Percentiles rank a stretch among this genome's conserved stretches.
Conservation (phyloP, 2,888 invertebrate genomes). For the Hartigia nigra region DNA sequence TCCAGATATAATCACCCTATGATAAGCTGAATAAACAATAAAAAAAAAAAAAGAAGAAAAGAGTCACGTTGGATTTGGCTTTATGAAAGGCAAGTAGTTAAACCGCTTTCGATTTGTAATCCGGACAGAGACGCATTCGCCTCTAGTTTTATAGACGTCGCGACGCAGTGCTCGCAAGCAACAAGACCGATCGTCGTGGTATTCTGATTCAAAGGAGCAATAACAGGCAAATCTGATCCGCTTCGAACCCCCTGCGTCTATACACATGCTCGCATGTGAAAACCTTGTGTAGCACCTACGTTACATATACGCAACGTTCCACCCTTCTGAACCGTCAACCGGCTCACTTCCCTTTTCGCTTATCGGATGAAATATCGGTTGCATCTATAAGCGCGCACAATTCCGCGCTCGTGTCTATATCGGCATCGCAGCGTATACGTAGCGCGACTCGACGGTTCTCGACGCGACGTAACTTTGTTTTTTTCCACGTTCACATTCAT, state of each 20-base stretch:
- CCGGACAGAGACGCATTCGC: conserved; percentile 51
- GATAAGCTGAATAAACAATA: background rate
- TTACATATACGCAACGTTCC: background rate
- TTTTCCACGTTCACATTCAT: background rate
- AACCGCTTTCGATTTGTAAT: conserved; percentile 57
- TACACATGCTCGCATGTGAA: background rate
- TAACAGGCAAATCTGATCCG: conserved; percentile 46
- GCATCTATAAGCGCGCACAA: background rate
- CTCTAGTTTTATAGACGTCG: conserved; percentile 43
- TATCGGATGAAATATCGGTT: conserved; percentile 43
- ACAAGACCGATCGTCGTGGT: conserved; percentile 28
- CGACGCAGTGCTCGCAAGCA: background rate
- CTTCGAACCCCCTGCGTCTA: conserved; percentile 28
- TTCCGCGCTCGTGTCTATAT: background rate
- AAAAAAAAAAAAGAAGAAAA: background rate
- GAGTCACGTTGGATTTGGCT: background rate
- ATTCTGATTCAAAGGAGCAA: conserved; percentile 47
- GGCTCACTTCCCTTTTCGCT: conserved; percentile 38
- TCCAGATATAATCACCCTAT: background rate
- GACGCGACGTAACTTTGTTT: background rate
- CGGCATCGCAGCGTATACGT: background rate
- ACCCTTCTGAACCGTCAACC: conserved; percentile 22
- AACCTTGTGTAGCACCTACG: background rate
- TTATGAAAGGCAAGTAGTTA: conserved; percentile 35
- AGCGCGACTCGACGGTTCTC: background rate